Evolutionary conservation across 1,140 invertebrate species (phyloP), one percentile per base, ranked within the genome.

Genomic region (Laodelphax striatellus): DNA sequence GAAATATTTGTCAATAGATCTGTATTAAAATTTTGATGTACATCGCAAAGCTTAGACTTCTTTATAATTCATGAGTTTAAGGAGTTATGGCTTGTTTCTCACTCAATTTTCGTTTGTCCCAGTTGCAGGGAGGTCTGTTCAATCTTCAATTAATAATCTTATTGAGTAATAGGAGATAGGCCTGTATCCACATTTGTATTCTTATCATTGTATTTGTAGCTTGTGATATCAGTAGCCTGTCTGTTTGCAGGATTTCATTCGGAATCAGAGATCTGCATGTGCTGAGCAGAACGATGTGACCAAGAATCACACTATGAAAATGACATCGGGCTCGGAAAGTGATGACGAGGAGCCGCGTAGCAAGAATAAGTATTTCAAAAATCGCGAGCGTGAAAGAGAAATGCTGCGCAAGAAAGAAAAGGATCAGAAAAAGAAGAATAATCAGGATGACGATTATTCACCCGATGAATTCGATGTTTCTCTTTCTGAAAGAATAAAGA

Each of bases 181-280:
- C n/a, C n/a, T n/a, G n/a, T n/a, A n/a, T n/a, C n/a, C n/a, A n/a
- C n/a, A n/a, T n/a, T n/a, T n/a, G n/a, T n/a, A n/a, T n/a, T n/a
- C n/a, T n/a, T n/a, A n/a, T n/a, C n/a, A n/a, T n/a, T n/a, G n/a
- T n/a, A n/a, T n/a, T n/a, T n/a, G n/a, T n/a, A n/a, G n/a, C n/a
- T n/a, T n/a, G n/a, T n/a, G n/a, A 31, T 22, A 13, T 19, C 44
- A 13, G 22, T 34, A 42, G 5, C 46, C 42, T 52, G 55, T 55
- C 46, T 55, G 62, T 65, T 22, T 38, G 8, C 44, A 71, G 55
- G 82, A 86, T 68, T 69, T 81, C 19, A 83, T 84, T 78, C 79
- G 83, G 62, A 77, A 79, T 65, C 84, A 79, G 70, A 66, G 84
- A 62, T 75, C 75, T 57, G 77, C 80, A 58, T 83, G 81, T 67